Evolutionary conservation across 2,113 vertebrate genomes (phyloP).

Genomic region (Trinectes maculatus): DNA sequence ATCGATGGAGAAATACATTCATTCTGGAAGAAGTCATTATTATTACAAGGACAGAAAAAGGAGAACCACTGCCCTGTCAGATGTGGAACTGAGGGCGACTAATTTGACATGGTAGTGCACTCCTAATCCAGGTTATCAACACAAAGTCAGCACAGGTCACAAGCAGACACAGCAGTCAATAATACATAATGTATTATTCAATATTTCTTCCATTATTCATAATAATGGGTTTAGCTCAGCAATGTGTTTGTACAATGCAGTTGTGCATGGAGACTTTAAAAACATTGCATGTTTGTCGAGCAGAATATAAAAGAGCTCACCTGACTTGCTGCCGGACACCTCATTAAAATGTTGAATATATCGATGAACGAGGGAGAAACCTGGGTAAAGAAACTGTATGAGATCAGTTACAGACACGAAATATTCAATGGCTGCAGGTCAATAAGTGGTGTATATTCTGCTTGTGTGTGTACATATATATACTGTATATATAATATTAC

Average conservation of each 20-base stretch:
- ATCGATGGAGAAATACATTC: slow-evolving; percentile 36
- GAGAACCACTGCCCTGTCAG: background rate
- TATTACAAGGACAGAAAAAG: slow-evolving; percentile 36
- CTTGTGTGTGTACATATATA: background rate
- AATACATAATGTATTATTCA: slow-evolving; percentile 48
- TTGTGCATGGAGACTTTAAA: background rate
- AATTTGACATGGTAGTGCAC: slow-evolving; percentile 17
- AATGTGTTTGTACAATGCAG: background rate
- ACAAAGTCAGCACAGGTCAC: slow-evolving; percentile 17
- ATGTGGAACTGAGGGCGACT: slow-evolving; percentile 3
- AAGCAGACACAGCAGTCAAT: slow-evolving; percentile 32
- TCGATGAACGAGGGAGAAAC: slow-evolving; percentile 72
- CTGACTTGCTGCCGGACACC: slow-evolving; percentile 74
- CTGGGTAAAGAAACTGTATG: slow-evolving; percentile 40
- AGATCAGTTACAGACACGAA: slow-evolving; percentile 8
- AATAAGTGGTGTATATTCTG: too few relatives aligned
- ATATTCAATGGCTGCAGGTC: slow-evolving; percentile 2
- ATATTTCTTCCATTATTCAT: slow-evolving; percentile 38
- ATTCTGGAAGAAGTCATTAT: slow-evolving; percentile 46
- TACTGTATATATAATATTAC: too few relatives aligned
- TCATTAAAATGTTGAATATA: slow-evolving; percentile 79
- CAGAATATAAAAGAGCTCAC: slow-evolving; percentile 36
- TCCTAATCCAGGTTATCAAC: slow-evolving; percentile 18
- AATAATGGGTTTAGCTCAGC: slow-evolving; percentile 17
- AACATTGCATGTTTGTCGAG: background rate